A percentile compares a stretch with the other conserved stretches of the same genome.
Evolutionary conservation across 2,888 invertebrate species (phyloP).

Genomic region (Dioctria rufipes): DNA sequence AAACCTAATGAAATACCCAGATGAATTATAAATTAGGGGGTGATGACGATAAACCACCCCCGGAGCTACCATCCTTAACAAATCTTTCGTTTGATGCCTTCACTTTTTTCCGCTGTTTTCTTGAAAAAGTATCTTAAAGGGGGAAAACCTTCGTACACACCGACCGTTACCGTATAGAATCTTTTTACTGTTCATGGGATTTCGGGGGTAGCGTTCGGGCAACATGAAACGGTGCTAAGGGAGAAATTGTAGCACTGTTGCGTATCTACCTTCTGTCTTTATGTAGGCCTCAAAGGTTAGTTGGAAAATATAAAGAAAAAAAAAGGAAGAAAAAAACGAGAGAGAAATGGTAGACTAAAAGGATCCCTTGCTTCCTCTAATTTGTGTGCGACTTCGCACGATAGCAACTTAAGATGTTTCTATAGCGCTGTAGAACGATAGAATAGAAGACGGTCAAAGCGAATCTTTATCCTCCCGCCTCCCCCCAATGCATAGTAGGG

Average conservation of each 20-base stretch:
- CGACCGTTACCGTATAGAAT: not conserved
- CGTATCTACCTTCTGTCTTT: conserved; percentile 31
- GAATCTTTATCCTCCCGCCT: not conserved
- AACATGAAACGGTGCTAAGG: conserved; percentile 27
- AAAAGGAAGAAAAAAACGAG: conserved; percentile 21
- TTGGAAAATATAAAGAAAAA: conserved; percentile 30
- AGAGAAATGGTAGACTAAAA: conserved; percentile 42
- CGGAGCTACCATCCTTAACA: conserved; percentile 11
- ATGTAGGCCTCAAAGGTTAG: conserved; percentile 28
- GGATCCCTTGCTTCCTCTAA: conserved; percentile 43
- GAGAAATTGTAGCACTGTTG: conserved; percentile 47
- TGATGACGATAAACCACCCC: conserved; percentile 48
- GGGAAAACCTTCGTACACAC: not conserved
- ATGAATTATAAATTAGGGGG: conserved; percentile 63
- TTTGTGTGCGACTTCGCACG: conserved; percentile 38
- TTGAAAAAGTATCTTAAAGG: not conserved
- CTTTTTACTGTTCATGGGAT: not conserved
- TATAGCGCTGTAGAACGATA: too few species aligned
- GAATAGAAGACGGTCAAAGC: too few species aligned
- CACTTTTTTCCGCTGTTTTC: conserved; percentile 19
- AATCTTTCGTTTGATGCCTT: conserved; percentile 35
- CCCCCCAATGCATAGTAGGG: not conserved
- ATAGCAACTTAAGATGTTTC: not conserved
- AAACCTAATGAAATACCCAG: conserved; percentile 64
- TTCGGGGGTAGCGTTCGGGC: not conserved